Conservation (phyloP, 2,888 invertebrate genomes). For the Cantharis lateralis region DNA sequence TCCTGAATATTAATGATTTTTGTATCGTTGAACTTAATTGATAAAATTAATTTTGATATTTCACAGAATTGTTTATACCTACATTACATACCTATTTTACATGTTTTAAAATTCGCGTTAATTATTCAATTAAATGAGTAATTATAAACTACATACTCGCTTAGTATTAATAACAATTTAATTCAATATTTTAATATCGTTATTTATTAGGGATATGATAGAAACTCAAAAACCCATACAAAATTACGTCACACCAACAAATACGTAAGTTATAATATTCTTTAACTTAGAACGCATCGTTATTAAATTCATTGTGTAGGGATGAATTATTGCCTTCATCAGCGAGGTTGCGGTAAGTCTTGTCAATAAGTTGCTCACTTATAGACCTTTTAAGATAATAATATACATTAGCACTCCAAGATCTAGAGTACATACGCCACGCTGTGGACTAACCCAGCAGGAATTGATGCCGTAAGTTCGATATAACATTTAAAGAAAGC, state of each 20-base stretch:
- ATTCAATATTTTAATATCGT: constrained; percentile 3
- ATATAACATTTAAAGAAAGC: not conserved
- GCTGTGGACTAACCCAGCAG: not conserved
- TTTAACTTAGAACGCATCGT: not conserved
- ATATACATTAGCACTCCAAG: not conserved
- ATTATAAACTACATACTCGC: no score
- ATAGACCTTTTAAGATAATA: not conserved
- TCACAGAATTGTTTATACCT: not conserved
- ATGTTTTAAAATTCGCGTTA: not conserved
- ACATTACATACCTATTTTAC: not conserved
- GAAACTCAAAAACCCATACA: constrained; percentile 5
- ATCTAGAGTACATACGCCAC: not conserved
- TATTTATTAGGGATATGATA: constrained; percentile 29
- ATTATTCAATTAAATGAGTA: not conserved
- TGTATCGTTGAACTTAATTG: not conserved
- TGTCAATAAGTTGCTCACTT: not conserved
- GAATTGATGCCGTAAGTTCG: not conserved
- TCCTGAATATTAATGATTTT: no score
- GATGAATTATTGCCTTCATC: not conserved
- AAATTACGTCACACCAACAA: not conserved
- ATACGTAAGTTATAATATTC: not conserved
- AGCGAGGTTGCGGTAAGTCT: not conserved
- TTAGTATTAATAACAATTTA: not conserved
- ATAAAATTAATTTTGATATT: not conserved
- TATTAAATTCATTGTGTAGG: not conserved